A percentile compares a stretch with the other conserved stretches of the same genome.
These are phyloP conservation scores for Mastomys coucha DNA, from an alignment of 2,113 vertebrate species.

Conservation along the genomic window DNA sequence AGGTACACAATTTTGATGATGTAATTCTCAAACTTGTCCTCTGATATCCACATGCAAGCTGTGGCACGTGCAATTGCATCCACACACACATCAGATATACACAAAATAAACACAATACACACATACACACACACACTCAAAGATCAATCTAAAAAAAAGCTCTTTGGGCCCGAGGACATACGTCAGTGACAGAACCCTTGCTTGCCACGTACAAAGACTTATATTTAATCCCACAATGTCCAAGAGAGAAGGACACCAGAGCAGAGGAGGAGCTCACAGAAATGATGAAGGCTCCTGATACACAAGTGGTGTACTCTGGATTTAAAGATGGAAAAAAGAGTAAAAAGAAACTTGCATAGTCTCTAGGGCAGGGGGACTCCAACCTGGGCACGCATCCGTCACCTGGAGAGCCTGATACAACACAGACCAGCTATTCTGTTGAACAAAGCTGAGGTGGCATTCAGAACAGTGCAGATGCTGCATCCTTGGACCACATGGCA, in stretches of 20 bases:
- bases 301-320: neutral
- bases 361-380: neutral
- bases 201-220: neutral
- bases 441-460: neutral
- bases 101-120: neutral
- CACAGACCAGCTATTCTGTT: rapidly evolving
- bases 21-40: neutral
- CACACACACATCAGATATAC: neutral
- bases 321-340: neutral
- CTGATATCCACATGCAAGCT: neutral
- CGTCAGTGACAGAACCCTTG: neutral
- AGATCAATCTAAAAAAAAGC: neutral
- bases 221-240: neutral
- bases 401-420: neutral
- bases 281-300: neutral
- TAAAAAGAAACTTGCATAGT: neutral
- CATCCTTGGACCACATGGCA: rapidly evolving
- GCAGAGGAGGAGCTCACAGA: neutral
- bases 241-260: neutral
- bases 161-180: neutral
- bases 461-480: too few species aligned
- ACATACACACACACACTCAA: neutral
- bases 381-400: neutral
- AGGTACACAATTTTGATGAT: neutral
- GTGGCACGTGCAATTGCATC: neutral